Conservation (phyloP, 2,888 invertebrate genomes). For the Drosophila engyochracea region DNA sequence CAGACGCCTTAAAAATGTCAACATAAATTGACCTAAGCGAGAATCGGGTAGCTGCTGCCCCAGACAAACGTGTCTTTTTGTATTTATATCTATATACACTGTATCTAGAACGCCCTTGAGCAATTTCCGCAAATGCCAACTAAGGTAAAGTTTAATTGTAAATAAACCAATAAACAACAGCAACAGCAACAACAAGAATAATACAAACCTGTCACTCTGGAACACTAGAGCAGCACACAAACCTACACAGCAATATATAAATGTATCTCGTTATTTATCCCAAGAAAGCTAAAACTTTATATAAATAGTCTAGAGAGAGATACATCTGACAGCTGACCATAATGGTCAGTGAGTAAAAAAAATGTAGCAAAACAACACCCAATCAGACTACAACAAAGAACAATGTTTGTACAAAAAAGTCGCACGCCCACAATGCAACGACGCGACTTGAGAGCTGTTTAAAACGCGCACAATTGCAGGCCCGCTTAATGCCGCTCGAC, state of each 20-base stretch:
- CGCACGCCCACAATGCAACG: constrained; percentile 45
- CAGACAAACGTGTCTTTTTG: constrained; percentile 9
- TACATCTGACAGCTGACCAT: constrained; percentile 58
- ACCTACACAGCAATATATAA: constrained; percentile 49
- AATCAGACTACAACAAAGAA: constrained; percentile 37
- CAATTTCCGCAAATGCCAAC: constrained; percentile 73
- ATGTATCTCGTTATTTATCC: constrained; percentile 18
- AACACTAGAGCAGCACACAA: constrained; percentile 42
- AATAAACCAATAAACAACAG: constrained; percentile 54
- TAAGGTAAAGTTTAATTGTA: constrained; percentile 70
- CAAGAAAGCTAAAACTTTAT: constrained; percentile 28
- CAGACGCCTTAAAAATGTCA: constrained; percentile 59
- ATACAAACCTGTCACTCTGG: constrained; percentile 30
- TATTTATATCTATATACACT: constrained; percentile 13
- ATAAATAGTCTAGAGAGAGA: constrained; percentile 20
- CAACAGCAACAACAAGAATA: constrained; percentile 22
- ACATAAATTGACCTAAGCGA: constrained; percentile 56
- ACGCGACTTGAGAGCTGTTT: constrained; percentile 45
- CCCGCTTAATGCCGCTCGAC: constrained; percentile 13
- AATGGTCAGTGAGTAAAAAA: constrained; percentile 51
- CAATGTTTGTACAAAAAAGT: constrained; percentile 41
- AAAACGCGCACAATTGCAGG: constrained; percentile 40
- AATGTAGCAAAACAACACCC: constrained; percentile 25
- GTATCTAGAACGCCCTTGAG: constrained; percentile 64
- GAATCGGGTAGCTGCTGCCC: constrained; percentile 17